These are phyloP conservation scores for Spilosoma lubricipeda DNA, from an alignment of 2,888 invertebrate genomes.

Conservation along the genomic window DNA sequence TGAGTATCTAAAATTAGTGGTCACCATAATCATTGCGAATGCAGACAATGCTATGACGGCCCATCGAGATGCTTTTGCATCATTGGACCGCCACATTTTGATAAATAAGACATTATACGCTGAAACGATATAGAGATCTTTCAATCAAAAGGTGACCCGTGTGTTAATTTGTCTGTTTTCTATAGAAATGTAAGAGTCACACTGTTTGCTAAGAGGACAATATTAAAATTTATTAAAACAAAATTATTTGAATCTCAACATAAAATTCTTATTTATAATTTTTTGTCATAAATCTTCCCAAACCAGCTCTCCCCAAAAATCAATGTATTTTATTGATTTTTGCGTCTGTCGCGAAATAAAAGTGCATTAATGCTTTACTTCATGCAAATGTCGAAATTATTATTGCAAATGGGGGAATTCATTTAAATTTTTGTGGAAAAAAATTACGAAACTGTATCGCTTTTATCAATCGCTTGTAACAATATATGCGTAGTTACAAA, in stretches of 20 bases:
- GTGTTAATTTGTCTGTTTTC: too few species aligned
- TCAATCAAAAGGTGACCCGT: too few species aligned
- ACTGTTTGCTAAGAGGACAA: too few species aligned
- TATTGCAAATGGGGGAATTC: conserved; percentile 71
- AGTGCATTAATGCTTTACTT: conserved; percentile 64
- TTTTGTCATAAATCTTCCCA: neutral
- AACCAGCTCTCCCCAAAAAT: conserved; percentile 20
- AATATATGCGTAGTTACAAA: conserved; percentile 74
- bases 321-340: conserved; percentile 45
- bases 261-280: neutral
- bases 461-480: conserved; percentile 75
- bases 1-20: too few species aligned
- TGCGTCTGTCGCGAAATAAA: conserved; percentile 59
- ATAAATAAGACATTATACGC: too few species aligned
- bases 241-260: neutral
- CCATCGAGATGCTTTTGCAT: too few species aligned
- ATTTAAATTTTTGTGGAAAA: conserved; percentile 83
- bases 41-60: too few species aligned
- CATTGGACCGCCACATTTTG: too few species aligned
- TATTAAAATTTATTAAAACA: too few species aligned
- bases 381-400: conserved; percentile 78
- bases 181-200: too few species aligned
- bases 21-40: too few species aligned
- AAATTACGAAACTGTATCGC: conserved; percentile 80
- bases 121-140: too few species aligned